A percentile compares a stretch with the other conserved stretches of the same genome.
Conservation (phyloP, 2,797 vertebrate species). For the Ctenochaetus hawaiiensis region DNA sequence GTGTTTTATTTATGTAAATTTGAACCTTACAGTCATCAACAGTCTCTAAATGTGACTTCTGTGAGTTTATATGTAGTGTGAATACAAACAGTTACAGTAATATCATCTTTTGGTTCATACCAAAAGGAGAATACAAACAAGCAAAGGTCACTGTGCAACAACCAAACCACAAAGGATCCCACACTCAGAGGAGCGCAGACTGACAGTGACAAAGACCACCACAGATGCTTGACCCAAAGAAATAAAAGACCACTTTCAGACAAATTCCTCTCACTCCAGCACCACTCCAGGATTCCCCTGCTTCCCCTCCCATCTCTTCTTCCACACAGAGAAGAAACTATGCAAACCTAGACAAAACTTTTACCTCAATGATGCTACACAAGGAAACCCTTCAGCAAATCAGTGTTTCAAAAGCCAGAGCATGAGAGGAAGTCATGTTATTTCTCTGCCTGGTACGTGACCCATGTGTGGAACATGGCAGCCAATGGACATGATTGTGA, state of each 20-base stretch:
- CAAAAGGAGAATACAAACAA: slow-evolving; percentile 44
- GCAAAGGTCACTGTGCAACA: slow-evolving; percentile 42
- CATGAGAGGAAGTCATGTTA: slow-evolving; percentile 9
- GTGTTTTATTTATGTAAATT: background rate
- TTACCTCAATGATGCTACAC: slow-evolving; percentile 2
- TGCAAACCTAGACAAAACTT: background rate
- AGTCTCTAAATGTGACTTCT: background rate
- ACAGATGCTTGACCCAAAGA: slow-evolving; percentile 58
- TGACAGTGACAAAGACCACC: slow-evolving; percentile 48
- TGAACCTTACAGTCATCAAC: background rate
- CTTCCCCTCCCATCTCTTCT: slow-evolving; percentile 33
- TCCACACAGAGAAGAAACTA: slow-evolving; percentile 18
- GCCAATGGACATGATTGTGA: slow-evolving; percentile 50
- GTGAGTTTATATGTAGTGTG: slow-evolving; percentile 15
- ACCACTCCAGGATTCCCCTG: slow-evolving; percentile 53
- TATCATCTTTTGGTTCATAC: slow-evolving; percentile 50
- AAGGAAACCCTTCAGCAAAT: slow-evolving; percentile 15
- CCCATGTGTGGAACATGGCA: slow-evolving; percentile 49
- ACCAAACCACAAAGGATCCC: slow-evolving; percentile 26
- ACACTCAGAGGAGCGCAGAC: slow-evolving; percentile 30
- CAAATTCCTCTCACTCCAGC: slow-evolving; percentile 50
- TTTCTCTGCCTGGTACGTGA: slow-evolving; percentile 32
- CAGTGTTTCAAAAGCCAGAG: slow-evolving; percentile 18
- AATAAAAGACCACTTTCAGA: slow-evolving; percentile 46
- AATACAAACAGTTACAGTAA: slow-evolving; percentile 40